phyloP scores from a whole-genome alignment of 2,113 vertebrate species.

The Urocynchramus pylzowi region DNA sequence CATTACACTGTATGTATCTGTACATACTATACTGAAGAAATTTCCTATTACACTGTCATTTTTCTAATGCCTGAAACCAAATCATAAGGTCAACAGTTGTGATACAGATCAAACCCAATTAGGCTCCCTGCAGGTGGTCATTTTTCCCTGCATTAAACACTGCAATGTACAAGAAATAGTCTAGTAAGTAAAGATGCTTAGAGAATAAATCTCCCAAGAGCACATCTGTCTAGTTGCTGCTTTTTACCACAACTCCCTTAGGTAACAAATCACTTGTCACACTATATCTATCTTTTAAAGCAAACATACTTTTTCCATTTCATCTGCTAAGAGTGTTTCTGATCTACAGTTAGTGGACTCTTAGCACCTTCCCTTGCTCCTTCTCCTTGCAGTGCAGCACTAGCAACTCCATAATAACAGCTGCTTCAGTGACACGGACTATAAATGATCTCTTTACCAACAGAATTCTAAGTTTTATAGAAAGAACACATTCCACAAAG shows the following conservation, averaged over 20 bases:
- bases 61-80: neutral
- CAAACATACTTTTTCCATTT: neutral
- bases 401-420: neutral
- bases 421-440: neutral
- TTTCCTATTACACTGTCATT: neutral
- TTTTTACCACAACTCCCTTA: neutral
- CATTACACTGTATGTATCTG: fast-evolving
- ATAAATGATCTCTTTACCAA: neutral
- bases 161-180: neutral
- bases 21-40: neutral
- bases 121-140: neutral
- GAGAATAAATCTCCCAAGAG: neutral
- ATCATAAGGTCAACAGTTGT: neutral
- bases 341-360: neutral
- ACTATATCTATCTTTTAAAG: neutral
- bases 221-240: neutral
- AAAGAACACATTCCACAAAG: neutral
- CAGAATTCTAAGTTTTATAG: neutral
- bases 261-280: neutral
- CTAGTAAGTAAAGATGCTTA: neutral
- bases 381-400: neutral
- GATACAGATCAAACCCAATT: neutral
- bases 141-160: neutral
- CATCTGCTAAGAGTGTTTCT: neutral
- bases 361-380: neutral